A percentile compares a stretch with the other conserved stretches of the same genome.
Evolutionary conservation across 2,797 vertebrate species (phyloP).

Genomic region (Erpetoichthys calabaricus): DNA sequence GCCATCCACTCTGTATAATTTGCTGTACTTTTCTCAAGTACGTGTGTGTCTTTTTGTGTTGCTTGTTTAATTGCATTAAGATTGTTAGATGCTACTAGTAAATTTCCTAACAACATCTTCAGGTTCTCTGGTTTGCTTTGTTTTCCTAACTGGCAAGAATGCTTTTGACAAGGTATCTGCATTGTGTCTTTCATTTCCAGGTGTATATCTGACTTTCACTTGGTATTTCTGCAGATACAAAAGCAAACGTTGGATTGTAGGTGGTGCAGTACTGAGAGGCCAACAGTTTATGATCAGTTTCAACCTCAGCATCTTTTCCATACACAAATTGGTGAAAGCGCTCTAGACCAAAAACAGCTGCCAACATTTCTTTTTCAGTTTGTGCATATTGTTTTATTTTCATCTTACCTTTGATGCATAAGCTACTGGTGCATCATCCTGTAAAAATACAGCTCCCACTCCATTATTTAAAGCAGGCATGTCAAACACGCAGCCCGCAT

Average conservation of each 20-base stretch:
- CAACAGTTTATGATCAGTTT: too few species aligned
- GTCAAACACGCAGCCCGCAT: too few species aligned
- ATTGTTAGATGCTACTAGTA: slow-evolving; percentile 10
- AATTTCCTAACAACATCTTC: background rate
- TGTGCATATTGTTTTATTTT: too few species aligned
- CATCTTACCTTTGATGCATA: too few species aligned
- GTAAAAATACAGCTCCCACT: too few species aligned
- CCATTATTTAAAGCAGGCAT: too few species aligned
- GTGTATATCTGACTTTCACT: background rate
- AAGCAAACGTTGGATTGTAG: background rate
- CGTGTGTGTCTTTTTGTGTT: slow-evolving; percentile 2
- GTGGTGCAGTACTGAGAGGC: too few species aligned
- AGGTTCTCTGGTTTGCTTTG: background rate
- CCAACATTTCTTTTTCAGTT: too few species aligned
- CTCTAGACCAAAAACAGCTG: too few species aligned
- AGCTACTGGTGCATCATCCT: too few species aligned
- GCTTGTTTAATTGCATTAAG: slow-evolving; percentile 4
- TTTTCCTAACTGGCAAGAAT: background rate
- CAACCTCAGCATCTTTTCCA: background rate
- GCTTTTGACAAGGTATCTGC: background rate
- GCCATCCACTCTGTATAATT: slow-evolving; percentile 3
- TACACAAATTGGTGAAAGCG: background rate
- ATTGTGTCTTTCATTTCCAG: background rate
- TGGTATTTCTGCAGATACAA: background rate
- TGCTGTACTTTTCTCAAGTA: slow-evolving; percentile 8